Evolutionary conservation across 2,888 invertebrate species (phyloP).

Genomic region (Athripsodes cinereus): DNA sequence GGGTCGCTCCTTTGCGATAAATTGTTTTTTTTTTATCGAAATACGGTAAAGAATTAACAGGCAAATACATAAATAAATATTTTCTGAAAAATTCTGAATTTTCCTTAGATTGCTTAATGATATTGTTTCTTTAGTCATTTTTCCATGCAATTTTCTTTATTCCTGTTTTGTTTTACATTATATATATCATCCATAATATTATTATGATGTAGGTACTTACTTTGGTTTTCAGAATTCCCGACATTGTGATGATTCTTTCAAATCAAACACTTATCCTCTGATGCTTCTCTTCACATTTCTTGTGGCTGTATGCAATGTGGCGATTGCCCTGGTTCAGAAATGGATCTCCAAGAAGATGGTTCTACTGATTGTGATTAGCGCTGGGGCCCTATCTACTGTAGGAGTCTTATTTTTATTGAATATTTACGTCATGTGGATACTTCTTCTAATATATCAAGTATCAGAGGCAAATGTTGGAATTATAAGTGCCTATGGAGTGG

Average conservation of each 20-base stretch:
- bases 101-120: too few species aligned
- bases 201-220: too few species aligned
- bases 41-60: too few species aligned
- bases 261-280: constrained; percentile 42
- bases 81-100: too few species aligned
- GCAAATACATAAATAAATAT: too few species aligned
- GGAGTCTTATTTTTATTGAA: constrained; percentile 38
- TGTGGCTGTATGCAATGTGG: constrained; percentile 39
- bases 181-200: too few species aligned
- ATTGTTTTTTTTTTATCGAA: too few species aligned
- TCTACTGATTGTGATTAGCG: constrained; percentile 35
- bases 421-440: constrained; percentile 42
- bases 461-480: constrained; percentile 46
- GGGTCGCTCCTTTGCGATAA: too few species aligned
- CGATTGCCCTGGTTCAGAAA: constrained; percentile 43
- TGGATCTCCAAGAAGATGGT: constrained; percentile 34
- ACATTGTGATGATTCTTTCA: constrained; percentile 42
- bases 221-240: neutral
- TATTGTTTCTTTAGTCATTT: too few species aligned
- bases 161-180: too few species aligned
- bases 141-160: too few species aligned
- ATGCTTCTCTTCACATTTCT: constrained; percentile 45
- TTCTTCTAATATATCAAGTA: constrained; percentile 45
- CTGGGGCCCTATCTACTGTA: constrained; percentile 35
- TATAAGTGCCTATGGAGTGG: constrained; percentile 46